Conservation (phyloP, 1,140 invertebrate genomes). For the Cherax destructor region DNA sequence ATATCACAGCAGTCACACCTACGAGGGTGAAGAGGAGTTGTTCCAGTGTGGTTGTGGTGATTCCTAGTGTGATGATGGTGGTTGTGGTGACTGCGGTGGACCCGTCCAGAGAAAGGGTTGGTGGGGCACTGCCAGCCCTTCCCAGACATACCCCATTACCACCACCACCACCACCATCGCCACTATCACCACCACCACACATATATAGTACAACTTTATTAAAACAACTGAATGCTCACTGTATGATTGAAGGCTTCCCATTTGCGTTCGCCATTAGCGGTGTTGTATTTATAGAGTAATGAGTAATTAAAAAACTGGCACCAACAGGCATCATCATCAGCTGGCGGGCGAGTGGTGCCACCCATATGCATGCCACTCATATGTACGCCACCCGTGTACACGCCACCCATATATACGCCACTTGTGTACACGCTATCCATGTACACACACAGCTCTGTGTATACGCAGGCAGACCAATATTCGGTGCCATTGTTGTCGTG, state of each 20-base stretch:
- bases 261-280: not conserved
- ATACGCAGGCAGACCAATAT: too few relatives aligned
- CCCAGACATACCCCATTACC: not conserved
- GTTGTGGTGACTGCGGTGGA: slow-evolving; percentile 2
- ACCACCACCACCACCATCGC: not conserved
- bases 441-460: too few relatives aligned
- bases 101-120: slow-evolving; percentile 22
- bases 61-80: not conserved
- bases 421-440: not conserved
- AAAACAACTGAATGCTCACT: too few relatives aligned
- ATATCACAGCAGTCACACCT: too few relatives aligned
- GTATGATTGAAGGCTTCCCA: not conserved
- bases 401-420: not conserved
- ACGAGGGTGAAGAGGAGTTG: not conserved
- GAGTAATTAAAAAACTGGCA: not conserved
- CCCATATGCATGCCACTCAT: not conserved
- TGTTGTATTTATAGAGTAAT: not conserved
- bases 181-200: not conserved
- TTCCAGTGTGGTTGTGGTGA: not conserved
- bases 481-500: too few relatives aligned
- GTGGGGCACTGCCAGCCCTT: slow-evolving; percentile 26
- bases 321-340: not conserved
- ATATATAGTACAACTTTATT: not conserved
- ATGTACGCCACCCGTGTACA: not conserved
- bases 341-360: not conserved